Percentiles rank a stretch among this genome's conserved stretches.
phyloP scores from a whole-genome alignment of 2,113 vertebrate species.

The Oceanodroma tethys region DNA sequence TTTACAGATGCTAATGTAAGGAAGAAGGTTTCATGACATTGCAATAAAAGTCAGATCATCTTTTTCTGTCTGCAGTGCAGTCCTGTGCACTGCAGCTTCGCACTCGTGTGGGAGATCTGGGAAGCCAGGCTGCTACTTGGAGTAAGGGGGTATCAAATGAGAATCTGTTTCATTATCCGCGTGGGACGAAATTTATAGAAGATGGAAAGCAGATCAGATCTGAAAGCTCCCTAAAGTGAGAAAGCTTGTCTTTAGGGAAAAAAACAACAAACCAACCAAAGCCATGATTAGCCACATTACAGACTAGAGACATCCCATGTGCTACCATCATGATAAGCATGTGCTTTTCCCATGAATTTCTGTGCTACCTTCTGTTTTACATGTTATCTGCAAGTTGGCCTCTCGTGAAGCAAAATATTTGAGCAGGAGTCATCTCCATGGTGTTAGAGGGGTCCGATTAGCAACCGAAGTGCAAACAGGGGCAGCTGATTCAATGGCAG shows the following conservation, averaged over 20 bases:
- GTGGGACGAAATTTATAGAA: background rate
- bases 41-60: background rate
- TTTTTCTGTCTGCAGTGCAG: background rate
- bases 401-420: background rate
- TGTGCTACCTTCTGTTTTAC: accelerated
- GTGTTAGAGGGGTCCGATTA: background rate
- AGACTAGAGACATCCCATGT: background rate
- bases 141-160: background rate
- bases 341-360: background rate
- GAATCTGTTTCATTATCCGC: background rate
- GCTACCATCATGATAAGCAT: background rate
- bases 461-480: background rate
- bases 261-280: background rate
- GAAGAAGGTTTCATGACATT: background rate
- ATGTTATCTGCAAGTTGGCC: background rate
- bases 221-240: background rate
- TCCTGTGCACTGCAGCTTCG: background rate
- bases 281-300: background rate
- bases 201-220: background rate
- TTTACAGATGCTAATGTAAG: background rate
- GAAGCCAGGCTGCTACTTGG: background rate
- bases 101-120: background rate
- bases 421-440: background rate
- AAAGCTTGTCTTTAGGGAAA: background rate
- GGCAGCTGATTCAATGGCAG: constrained; percentile 22